These are phyloP conservation scores for Pheucticus melanocephalus DNA, from an alignment of 2,113 vertebrate species.

Conservation along the genomic window DNA sequence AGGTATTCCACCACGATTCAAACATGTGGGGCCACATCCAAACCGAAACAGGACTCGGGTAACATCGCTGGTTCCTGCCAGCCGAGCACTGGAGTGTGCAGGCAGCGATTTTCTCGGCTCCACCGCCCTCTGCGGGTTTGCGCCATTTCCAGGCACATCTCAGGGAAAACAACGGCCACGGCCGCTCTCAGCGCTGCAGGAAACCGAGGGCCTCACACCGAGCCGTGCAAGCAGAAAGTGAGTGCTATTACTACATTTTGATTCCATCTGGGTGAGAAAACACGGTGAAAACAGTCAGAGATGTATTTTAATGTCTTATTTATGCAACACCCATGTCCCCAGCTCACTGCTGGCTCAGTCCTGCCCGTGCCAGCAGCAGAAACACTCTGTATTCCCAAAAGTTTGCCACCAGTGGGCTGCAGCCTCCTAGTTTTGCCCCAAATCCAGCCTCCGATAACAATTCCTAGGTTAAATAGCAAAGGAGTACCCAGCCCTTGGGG, in stretches of 20 bases:
- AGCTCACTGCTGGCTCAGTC: neutral
- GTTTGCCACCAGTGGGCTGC: neutral
- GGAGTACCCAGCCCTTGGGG: accelerated
- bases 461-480: neutral
- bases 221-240: neutral
- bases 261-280: neutral
- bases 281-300: neutral
- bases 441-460: accelerated
- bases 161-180: accelerated
- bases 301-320: neutral
- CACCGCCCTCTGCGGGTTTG: constrained; percentile 56
- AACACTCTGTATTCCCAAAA: neutral
- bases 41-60: accelerated
- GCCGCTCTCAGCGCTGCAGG: neutral
- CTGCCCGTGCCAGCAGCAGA: neutral
- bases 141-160: neutral
- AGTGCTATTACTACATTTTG: accelerated
- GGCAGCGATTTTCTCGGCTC: constrained; percentile 2
- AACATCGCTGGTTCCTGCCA: neutral
- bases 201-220: accelerated
- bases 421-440: neutral
- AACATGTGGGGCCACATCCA: neutral
- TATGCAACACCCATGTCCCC: accelerated
- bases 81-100: neutral
- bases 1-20: neutral